phyloP scores from a whole-genome alignment of 2,888 invertebrate genomes.

The Entomobrya proxima region DNA sequence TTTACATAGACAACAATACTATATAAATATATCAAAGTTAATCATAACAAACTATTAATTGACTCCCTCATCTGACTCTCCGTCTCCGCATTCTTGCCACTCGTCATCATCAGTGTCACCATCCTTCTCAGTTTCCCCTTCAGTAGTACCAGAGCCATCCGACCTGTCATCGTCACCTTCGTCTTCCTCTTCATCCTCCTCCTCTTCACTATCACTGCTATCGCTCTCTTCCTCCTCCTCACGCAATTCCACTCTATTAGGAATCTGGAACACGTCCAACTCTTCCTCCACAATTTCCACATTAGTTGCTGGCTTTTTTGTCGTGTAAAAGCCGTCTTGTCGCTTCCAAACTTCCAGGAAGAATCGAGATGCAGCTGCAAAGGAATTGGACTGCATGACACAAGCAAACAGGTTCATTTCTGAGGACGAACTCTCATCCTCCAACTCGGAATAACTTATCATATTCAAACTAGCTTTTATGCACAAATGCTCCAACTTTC shows the following conservation, averaged over 20 bases:
- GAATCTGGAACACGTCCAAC: constrained; percentile 42
- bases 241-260: background rate
- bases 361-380: constrained; percentile 37
- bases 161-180: background rate
- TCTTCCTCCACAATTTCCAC: background rate
- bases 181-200: constrained; percentile 11
- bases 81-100: constrained; percentile 8
- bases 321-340: constrained; percentile 13
- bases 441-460: constrained; percentile 49
- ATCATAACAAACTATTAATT: background rate
- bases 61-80: background rate
- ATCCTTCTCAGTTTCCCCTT: background rate
- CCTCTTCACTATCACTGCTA: background rate
- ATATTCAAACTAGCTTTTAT: constrained; percentile 46
- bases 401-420: constrained; percentile 33
- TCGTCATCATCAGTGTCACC: constrained; percentile 11
- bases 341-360: constrained; percentile 50
- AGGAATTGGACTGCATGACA: constrained; percentile 45
- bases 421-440: background rate
- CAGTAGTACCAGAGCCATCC: background rate
- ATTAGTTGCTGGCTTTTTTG: background rate
- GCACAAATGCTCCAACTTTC: constrained; percentile 45
- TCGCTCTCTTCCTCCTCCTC: constrained; percentile 54
- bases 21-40: no score
- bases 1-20: no score